Evolutionary conservation across 2,888 invertebrate species (phyloP), one percentile per base, ranked within the genome.

Genomic region (Chesias legatella): DNA sequence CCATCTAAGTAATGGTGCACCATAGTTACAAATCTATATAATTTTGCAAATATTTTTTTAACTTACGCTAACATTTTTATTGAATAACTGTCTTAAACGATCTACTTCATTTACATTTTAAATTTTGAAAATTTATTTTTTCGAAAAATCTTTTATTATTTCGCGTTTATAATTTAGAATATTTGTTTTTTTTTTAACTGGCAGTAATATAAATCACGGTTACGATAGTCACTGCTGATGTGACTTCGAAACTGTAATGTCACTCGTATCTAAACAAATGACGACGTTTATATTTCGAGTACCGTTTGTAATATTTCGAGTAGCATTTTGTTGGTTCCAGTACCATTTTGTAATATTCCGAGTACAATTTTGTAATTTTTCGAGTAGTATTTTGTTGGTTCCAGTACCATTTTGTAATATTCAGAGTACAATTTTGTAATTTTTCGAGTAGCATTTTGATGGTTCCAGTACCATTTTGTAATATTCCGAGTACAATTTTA

Each of bases 1-100:
- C 66, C 65, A 70, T 75, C 71, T 74, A 76, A 67, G 69, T 67
- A 78, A 73, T 71, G 74, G 88, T 85, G 84, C 85, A 88, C 85
- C 83, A 83, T 81, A 79, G 65, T 68, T 70, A 69, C 62, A 70
- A 73, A 67, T 70, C 73, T 80, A 81, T 75, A 79, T 77, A 74
- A 71, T 78, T 51, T 68, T 60, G 65, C 60, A 75, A 56, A 72
- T 73, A 63, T 67, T 58, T 56, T 39, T 60, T 51, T 48, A 54
- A 53, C 58, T 67, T 62, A 66, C 34, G 27, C 53, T 55, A 54
- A 57, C 48, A 56, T 56, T 61, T 56, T 76, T 60, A 68, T 63
- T 78, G 71, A 74, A 74, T 67, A 70, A 62, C 61, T 62, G 58
- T 61, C 64, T 63, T 67, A 67, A 62, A 59, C 63, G 63, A 65